Percentiles rank a stretch among this genome's conserved stretches.
Conservation (phyloP, 2,888 invertebrate species). For the Stramonita haemastoma region DNA sequence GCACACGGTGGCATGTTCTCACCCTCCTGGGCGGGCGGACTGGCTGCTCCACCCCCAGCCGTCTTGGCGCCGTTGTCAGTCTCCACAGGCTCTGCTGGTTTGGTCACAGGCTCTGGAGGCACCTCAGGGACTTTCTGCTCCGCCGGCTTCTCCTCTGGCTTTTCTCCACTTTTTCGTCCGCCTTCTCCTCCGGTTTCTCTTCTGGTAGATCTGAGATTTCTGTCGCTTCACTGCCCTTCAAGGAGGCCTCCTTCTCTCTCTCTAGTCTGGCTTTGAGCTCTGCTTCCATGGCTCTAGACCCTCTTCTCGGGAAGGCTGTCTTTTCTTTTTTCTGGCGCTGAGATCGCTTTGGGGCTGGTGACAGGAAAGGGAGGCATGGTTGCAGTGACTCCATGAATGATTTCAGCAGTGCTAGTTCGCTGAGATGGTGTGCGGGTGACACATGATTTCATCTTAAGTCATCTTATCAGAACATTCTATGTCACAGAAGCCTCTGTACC, state of each 20-base stretch:
- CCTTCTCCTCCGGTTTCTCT: not conserved
- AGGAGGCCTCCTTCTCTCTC: not conserved
- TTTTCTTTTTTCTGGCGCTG: constrained; percentile 20
- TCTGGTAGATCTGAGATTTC: not conserved
- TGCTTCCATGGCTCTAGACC: not conserved
- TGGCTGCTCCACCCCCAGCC: not conserved
- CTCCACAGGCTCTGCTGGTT: not conserved
- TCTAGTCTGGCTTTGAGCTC: not conserved
- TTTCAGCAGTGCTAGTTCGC: too few species aligned
- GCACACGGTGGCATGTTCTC: not conserved
- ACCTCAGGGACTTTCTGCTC: not conserved
- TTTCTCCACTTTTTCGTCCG: not conserved
- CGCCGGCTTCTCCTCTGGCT: not conserved
- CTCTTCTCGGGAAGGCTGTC: constrained; percentile 2
- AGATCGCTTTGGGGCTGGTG: constrained; percentile 1
- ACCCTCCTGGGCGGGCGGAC: not conserved
- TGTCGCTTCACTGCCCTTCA: not conserved
- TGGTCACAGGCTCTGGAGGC: not conserved
- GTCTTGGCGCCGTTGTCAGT: not conserved
- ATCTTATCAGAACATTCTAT: too few species aligned
- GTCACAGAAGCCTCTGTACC: too few species aligned
- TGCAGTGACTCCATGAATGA: not conserved
- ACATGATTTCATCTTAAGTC: too few species aligned
- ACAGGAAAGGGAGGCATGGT: not conserved
- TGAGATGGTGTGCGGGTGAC: too few species aligned